Evolutionary conservation across 2,113 vertebrate genomes (phyloP).

Genomic region (Murina feae): DNA sequence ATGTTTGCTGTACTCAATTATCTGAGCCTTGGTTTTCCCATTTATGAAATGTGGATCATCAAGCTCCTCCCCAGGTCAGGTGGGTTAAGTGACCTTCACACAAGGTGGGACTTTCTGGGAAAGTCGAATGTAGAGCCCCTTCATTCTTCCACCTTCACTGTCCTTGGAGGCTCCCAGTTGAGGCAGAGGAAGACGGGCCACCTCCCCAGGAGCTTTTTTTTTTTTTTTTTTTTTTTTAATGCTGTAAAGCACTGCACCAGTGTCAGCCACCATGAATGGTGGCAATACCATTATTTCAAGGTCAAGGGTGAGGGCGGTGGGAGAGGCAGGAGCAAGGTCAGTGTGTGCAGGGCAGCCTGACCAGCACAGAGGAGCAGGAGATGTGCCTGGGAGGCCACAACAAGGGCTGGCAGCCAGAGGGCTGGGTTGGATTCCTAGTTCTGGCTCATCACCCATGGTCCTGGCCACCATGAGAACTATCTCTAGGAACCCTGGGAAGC

Average conservation of each 20-base stretch:
- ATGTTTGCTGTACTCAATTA: not conserved
- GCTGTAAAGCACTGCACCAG: not conserved
- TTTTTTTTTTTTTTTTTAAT: conserved; percentile 9
- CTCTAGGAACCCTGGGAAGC: conserved; percentile 32
- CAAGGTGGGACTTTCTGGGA: conserved; percentile 61
- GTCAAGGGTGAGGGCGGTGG: not conserved
- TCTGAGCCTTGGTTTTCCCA: not conserved
- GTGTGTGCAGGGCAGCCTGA: not conserved
- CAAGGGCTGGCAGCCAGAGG: not conserved
- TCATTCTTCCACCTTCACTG: not conserved
- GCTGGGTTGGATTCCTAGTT: not conserved
- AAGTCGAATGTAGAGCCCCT: not conserved
- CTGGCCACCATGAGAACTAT: not conserved
- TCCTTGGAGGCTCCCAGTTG: not conserved
- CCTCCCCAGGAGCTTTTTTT: not conserved
- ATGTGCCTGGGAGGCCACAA: not conserved
- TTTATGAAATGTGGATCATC: not conserved
- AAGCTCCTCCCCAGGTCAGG: not conserved
- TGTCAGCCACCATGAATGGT: not conserved
- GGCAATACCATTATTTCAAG: not conserved
- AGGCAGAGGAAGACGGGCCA: not conserved
- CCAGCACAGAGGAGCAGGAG: not conserved
- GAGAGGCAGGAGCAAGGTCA: not conserved
- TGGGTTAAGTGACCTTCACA: not conserved
- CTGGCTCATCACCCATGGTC: not conserved